A percentile compares a stretch with the other conserved stretches of the same genome.
Evolutionary conservation across 2,888 invertebrate species (phyloP).

Genomic region (Acronicta alni): DNA sequence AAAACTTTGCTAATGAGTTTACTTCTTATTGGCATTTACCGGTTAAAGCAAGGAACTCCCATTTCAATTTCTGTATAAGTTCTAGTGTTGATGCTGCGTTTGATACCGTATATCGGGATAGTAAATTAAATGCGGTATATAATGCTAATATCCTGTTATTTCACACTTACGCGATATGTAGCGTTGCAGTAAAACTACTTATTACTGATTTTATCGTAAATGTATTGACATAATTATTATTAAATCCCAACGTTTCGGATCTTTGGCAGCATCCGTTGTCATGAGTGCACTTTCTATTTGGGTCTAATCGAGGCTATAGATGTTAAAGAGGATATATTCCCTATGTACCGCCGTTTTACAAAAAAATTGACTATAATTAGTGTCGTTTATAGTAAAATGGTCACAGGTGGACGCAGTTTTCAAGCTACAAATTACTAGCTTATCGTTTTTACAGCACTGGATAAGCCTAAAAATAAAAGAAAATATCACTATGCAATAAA

Average conservation of each 20-base stretch:
- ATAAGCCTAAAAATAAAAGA: background rate
- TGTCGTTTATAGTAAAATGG: background rate
- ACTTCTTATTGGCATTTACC: conserved; percentile 58
- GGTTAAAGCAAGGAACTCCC: conserved; percentile 55
- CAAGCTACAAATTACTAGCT: background rate
- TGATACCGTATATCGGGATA: background rate
- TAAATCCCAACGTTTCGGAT: too few species aligned
- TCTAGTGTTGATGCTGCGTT: conserved; percentile 29
- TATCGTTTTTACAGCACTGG: background rate
- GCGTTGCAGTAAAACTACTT: too few species aligned
- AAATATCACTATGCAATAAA: background rate
- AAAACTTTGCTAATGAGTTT: conserved; percentile 62
- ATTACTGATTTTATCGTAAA: too few species aligned
- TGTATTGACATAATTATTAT: too few species aligned
- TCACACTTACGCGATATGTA: too few species aligned
- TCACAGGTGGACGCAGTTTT: too few species aligned
- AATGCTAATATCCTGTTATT: too few species aligned
- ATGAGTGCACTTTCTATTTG: too few species aligned
- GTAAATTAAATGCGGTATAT: background rate
- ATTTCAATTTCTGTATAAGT: conserved; percentile 61
- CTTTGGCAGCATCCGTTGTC: too few species aligned
- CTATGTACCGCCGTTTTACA: too few species aligned
- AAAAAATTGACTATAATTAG: background rate
- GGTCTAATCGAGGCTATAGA: too few species aligned
- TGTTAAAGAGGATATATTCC: too few species aligned